Evolutionary conservation across 2,113 vertebrate genomes (phyloP), one percentile per base, ranked within the genome.

Genomic region (Atlantisia rogersi): DNA sequence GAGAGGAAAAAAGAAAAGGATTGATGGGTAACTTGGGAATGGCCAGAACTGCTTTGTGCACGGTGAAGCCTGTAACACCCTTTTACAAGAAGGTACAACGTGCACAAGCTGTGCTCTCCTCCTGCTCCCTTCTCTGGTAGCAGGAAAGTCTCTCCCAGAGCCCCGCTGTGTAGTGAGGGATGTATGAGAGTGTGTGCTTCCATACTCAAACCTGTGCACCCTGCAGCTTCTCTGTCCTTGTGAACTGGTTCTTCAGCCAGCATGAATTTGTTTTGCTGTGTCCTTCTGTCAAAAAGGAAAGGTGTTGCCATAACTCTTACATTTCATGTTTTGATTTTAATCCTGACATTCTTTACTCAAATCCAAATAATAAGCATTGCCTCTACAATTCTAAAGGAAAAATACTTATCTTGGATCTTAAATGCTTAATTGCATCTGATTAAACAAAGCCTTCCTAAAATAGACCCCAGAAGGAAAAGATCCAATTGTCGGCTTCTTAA

Each of bases 381-480:
- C 25, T 82, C 79, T 50, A 29, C 74, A 85, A 11, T 76, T 88
- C 62, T 59, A 79, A 79, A 76, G 65, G 35, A 86, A 94, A 85
- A 93, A 90, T 92, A 93, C 63, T 94, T 87, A 42, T 39, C 62
- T 96, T 78, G 77, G 70, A 64, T 42, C 86, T 77, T 52, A 74
- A 88, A 86, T 68, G 64, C 25, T 69, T 87, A 86, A 70, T 77
- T 93, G 35, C 91, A 79, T 91, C 71, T 90, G 81, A 89, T 86
- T 92, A 95, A 94, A 95, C 69, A 89, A 95, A 94, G 37, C 31
- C 1, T 7, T 46, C 75, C 90, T 89, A 91, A 94, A 97, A 94
- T 46, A 88, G 86, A 86, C 40, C 59, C n/a, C 58, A 53, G 58
- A 82, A 90, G 76, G 32, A 84, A 93, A 95, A 67, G 84, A 78